Evolutionary conservation across 1,140 invertebrate species (phyloP), one percentile per base, ranked within the genome.

Genomic region (Eurosta solidaginis): DNA sequence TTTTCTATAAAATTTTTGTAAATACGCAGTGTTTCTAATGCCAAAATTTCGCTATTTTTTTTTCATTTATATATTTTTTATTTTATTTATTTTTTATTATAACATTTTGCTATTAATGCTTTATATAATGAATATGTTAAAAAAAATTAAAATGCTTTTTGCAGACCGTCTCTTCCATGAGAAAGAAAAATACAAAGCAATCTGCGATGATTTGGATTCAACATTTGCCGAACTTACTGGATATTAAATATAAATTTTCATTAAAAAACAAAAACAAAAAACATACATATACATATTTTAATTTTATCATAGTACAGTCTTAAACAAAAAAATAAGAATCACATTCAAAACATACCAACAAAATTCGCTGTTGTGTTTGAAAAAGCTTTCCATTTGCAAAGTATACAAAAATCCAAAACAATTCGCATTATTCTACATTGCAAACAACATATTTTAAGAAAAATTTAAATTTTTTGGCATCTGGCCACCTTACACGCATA

Each of bases 161-260:
- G 82, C 93, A 97, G 96, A 97, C 91, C 94, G 95, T 88, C 92
- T 98, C 87, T 94, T 96, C 90, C 92, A 93, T 90, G 95, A 98
- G 92, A 97, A 97, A 92, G 95, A 97, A 91, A 96, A 97, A 92
- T 97, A 97, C 92, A 96, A 96, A 92, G 92, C 94, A 89, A 94
- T 99, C 90, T 94, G 96, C 90, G 96, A 97, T 89, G 98, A 99
- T 91, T 96, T 99, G 93, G 97, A 99, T 90, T 94, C 96, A 89
- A 98, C 97, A 87, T 96, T 98, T 90, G 93, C 94, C 88, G 94
- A 95, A 91, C 91, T 94, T 90, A 93, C 92, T 88, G 93, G 92
- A 92, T 94, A 94, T 91, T 94, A 94, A 93, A 91, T 85, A 81
- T 76, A 79, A 79, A 80, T 79, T 80, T 6, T 47, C 74, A 80